Percentiles rank a stretch among this genome's conserved stretches.
phyloP scores from a whole-genome alignment of 2,113 vertebrate species.

The Notothenia coriiceps region DNA sequence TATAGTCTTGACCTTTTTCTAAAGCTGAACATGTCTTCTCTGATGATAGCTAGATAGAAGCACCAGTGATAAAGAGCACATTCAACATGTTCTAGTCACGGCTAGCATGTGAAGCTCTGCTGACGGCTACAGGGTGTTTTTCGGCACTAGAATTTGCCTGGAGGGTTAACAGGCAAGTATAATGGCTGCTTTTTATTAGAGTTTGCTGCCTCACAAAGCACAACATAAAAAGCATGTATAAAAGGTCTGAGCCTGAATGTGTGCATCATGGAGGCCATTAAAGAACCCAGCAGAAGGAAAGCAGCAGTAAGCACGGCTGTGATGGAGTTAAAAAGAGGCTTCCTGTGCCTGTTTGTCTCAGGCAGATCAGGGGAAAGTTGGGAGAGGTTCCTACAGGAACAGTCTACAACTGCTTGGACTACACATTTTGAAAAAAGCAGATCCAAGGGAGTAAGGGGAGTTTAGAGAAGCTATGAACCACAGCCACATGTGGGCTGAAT shows the following conservation, averaged over 20 bases:
- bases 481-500: background rate
- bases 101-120: constrained; percentile 72
- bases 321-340: background rate
- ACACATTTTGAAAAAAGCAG: background rate
- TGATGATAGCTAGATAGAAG: background rate
- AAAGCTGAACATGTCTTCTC: background rate
- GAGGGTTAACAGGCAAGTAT: constrained; percentile 39
- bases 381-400: background rate
- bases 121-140: constrained; percentile 44
- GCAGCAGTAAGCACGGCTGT: background rate
- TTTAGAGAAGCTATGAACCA: background rate
- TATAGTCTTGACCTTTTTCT: background rate
- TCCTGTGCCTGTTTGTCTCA: constrained; percentile 7
- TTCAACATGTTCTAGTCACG: constrained; percentile 43
- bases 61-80: constrained; percentile 6
- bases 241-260: background rate
- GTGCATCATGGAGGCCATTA: background rate
- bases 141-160: constrained; percentile 19
- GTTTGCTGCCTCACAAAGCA: constrained; percentile 21
- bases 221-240: constrained; percentile 6
- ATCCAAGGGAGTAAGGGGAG: background rate
- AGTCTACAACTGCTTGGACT: background rate
- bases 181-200: constrained; percentile 64
- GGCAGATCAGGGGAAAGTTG: background rate
- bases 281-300: background rate